Evolutionary conservation across 2,113 vertebrate genomes (phyloP), one percentile per base, ranked within the genome.

Genomic region (Paedocypris sp.): DNA sequence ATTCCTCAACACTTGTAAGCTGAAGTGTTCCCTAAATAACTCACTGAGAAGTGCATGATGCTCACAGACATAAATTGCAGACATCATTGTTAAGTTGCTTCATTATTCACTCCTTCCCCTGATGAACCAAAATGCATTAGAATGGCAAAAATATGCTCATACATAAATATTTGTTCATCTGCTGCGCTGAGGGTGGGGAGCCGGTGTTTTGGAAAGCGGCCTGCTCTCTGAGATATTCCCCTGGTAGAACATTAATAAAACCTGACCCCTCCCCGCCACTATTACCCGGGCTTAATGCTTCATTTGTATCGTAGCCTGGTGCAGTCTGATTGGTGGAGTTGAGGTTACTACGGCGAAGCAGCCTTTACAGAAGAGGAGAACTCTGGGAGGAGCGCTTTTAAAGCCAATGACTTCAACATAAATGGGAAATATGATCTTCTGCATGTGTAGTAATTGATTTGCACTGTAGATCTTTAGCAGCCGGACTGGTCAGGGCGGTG

Each of bases 261-360:
- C 60, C 60, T 79, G 77, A 82, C 78, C 80, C 82, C 80, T 79
- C 67, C 64, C 64, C 70, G 53, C 74, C 72, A 56, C 71, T 75
- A 79, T 83, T 79, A 84, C 69, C 66, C 38, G 73, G 58, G 67
- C 75, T 72, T 80, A 80, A 77, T 75, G 74, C 73, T 76, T 83
- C 79, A 82, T 83, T 81, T 80, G 75, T 75, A 80, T 73, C 62
- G 71, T 67, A 16, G 72, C 73, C 68, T 66, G 74, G 66, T 67
- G 74, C 62, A 70, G 70, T 76, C 64, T 52, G 69, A 75, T 72
- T 75, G 73, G 71, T 64, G 19, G 29, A 70, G 60, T 74, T 33
- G 49, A 46, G 28, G 36, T 56, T 60, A 29, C 51, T 33, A 48
- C 25, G 50, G n/a, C 22, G 31, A 51, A 28, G 48, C 66, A 19